phyloP scores from a whole-genome alignment of 2,113 vertebrate species.

The Rhinogobius similis region DNA sequence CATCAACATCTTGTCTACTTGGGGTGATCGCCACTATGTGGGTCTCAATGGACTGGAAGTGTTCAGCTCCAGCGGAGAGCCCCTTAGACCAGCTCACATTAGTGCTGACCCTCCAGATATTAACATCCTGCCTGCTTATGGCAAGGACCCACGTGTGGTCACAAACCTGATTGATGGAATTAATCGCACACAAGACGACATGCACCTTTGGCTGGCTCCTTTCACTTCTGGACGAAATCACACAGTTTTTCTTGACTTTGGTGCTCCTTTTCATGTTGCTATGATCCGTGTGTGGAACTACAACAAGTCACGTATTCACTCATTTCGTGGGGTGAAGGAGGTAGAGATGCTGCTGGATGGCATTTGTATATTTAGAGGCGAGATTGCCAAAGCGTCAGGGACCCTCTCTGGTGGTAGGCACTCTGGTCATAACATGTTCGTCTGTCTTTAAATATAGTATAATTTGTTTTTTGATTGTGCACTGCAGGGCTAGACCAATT shows the following conservation, averaged over 20 bases:
- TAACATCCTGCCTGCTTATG: constrained; percentile 89
- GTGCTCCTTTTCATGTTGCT: constrained; percentile 82
- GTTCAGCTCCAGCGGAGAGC: constrained; percentile 88
- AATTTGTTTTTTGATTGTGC: background rate
- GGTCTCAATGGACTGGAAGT: constrained; percentile 95
- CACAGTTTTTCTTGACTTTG: constrained; percentile 85
- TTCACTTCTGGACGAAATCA: constrained; percentile 87
- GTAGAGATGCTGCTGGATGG: constrained; percentile 86
- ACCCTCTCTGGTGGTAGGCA: constrained; percentile 87
- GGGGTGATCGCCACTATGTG: constrained; percentile 97
- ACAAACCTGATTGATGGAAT: constrained; percentile 88
- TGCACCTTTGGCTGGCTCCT: constrained; percentile 96
- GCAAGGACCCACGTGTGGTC: constrained; percentile 86
- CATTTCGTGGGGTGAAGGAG: constrained; percentile 91
- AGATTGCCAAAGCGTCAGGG: constrained; percentile 97
- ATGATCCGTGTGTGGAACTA: constrained; percentile 99
- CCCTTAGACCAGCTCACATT: constrained; percentile 80
- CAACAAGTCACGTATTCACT: constrained; percentile 97
- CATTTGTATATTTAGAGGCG: constrained; percentile 89
- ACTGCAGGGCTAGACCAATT: constrained; percentile 90
- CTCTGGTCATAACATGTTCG: background rate
- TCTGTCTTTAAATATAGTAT: background rate
- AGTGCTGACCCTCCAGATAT: constrained; percentile 90
- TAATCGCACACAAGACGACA: constrained; percentile 95
- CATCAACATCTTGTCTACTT: constrained; percentile 88